Evolutionary conservation across 2,797 vertebrate species (phyloP).

Genomic region (Hemitrygon akajei): DNA sequence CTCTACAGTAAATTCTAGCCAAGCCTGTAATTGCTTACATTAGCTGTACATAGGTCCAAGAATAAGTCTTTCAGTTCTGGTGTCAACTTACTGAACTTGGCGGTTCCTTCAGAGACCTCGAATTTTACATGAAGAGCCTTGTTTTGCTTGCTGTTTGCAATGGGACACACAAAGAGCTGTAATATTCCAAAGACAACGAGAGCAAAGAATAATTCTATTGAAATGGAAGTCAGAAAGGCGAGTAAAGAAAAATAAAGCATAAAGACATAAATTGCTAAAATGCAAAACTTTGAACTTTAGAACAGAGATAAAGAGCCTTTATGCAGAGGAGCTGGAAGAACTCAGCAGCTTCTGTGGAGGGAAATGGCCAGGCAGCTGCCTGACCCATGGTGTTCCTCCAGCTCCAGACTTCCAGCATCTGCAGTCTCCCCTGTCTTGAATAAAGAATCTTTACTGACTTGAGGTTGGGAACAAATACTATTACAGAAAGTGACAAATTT

Average conservation of each 20-base stretch:
- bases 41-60: not conserved
- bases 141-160: not conserved
- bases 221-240: not conserved
- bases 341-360: no score
- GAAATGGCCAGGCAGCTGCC: no score
- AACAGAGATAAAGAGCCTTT: no score
- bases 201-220: not conserved
- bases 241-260: not conserved
- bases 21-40: not conserved
- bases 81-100: not conserved
- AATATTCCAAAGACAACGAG: not conserved
- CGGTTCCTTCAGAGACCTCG: not conserved
- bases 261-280: not conserved
- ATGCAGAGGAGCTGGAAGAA: no score
- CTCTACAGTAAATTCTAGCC: not conserved
- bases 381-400: no score
- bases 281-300: not conserved
- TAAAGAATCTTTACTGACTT: no score
- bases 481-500: not conserved
- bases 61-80: not conserved
- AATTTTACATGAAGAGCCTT: not conserved
- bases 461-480: not conserved
- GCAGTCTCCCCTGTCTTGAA: no score
- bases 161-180: not conserved
- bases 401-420: no score